Conservation (phyloP, 2,888 invertebrate genomes). For the Melipona bicolor region DNA sequence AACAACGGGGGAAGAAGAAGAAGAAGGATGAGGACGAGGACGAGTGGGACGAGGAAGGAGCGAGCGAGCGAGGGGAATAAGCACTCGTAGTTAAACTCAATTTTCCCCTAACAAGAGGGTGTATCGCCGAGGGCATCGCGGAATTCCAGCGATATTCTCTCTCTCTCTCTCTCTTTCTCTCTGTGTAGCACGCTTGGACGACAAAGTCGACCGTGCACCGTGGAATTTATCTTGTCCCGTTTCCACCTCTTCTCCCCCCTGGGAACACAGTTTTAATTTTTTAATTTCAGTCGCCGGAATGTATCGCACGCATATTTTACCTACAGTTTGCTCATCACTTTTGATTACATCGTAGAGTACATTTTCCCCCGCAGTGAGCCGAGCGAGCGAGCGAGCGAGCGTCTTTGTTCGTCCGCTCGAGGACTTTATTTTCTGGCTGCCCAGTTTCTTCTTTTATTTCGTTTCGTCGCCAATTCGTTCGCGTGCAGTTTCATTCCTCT, state of each 20-base stretch:
- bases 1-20: background rate
- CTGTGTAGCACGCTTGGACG: background rate
- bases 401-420: background rate
- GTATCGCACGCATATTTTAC: constrained; percentile 6
- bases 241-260: background rate
- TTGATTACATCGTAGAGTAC: background rate
- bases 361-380: too few species aligned
- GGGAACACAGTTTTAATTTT: constrained; percentile 25
- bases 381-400: too few species aligned
- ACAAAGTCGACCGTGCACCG: constrained; percentile 1
- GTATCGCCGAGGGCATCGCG: constrained; percentile 58
- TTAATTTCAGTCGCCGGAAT: constrained; percentile 25
- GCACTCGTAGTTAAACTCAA: constrained; percentile 52
- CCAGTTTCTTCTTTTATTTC: too few species aligned
- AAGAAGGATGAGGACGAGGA: background rate
- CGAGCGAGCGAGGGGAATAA: constrained; percentile 8
- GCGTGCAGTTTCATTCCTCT: too few species aligned
- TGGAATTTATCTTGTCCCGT: constrained; percentile 34
- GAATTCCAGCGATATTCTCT: constrained; percentile 63
- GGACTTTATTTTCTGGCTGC: background rate
- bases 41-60: background rate
- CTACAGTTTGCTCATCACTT: background rate
- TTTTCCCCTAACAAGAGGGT: constrained; percentile 62
- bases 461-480: too few species aligned
- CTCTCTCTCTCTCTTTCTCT: too few species aligned